A percentile compares a stretch with the other conserved stretches of the same genome.
phyloP scores from a whole-genome alignment of 1,140 invertebrate genomes.

The Magallana angulata region DNA sequence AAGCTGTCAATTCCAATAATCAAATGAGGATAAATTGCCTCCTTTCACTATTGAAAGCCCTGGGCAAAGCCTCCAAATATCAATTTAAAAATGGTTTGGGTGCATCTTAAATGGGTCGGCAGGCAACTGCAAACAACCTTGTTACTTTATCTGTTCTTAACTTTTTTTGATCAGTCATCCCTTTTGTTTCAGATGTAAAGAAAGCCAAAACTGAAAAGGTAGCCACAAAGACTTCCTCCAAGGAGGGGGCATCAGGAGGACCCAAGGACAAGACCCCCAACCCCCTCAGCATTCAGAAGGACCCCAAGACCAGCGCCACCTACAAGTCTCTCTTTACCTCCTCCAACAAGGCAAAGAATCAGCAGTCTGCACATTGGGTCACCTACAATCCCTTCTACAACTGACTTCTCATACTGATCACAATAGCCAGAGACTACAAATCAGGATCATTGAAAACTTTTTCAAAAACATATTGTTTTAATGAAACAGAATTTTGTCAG shows the following conservation, averaged over 20 bases:
- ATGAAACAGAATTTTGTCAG: too few relatives aligned
- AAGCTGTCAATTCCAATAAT: too few relatives aligned
- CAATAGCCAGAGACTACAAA: too few relatives aligned
- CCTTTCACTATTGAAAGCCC: not conserved
- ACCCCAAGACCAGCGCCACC: conserved; percentile 92
- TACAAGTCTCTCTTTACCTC: conserved; percentile 97
- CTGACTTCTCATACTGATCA: not conserved
- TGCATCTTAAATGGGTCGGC: too few relatives aligned
- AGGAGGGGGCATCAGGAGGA: not conserved
- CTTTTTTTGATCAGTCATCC: too few relatives aligned
- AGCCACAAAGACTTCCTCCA: not conserved
- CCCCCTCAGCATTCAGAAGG: conserved; percentile 82
- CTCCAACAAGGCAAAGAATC: conserved; percentile 91
- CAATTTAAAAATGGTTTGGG: too few relatives aligned
- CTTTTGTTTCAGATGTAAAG: conserved; percentile 29
- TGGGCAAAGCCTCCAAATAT: too few relatives aligned
- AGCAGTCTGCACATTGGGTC: conserved; percentile 96
- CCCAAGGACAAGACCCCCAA: conserved; percentile 32
- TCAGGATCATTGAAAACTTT: too few relatives aligned
- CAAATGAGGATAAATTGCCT: not conserved
- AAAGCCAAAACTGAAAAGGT: conserved; percentile 40
- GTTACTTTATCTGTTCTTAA: too few relatives aligned
- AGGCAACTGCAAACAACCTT: too few relatives aligned
- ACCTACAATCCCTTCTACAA: conserved; percentile 91
- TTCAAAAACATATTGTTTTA: too few relatives aligned